These are phyloP conservation scores for Corydoras maculifer DNA, from an alignment of 2,113 vertebrate species.

Conservation along the genomic window DNA sequence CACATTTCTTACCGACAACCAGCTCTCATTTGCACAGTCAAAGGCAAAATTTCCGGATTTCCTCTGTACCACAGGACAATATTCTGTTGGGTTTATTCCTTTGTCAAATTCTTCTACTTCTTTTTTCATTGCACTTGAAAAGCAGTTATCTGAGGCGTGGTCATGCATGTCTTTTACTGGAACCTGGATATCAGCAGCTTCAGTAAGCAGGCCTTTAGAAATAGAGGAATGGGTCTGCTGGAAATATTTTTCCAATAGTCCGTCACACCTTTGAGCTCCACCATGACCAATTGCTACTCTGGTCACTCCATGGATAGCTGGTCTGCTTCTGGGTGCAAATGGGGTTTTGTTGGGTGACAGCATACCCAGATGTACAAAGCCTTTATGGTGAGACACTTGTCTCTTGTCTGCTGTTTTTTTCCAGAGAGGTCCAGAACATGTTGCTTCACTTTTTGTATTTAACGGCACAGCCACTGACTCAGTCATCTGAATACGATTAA, in stretches of 20 bases:
- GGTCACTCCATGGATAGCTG: constrained; percentile 15
- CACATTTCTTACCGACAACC: constrained; percentile 20
- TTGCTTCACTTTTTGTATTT: constrained; percentile 9
- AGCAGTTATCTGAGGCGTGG: neutral
- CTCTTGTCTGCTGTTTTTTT: constrained; percentile 15
- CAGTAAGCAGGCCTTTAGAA: neutral
- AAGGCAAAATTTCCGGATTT: neutral
- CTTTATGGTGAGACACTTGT: neutral
- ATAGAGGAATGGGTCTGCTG: neutral
- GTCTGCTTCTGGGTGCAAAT: constrained; percentile 2
- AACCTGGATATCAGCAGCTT: neutral
- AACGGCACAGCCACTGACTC: constrained; percentile 2
- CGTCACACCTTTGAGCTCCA: neutral
- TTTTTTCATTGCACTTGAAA: constrained; percentile 5
- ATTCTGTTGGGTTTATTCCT: neutral
- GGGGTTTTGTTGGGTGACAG: constrained; percentile 2
- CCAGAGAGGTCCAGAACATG: neutral
- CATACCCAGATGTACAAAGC: neutral
- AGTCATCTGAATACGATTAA: neutral
- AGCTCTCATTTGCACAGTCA: neutral
- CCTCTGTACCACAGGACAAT: neutral
- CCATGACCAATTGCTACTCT: constrained; percentile 5
- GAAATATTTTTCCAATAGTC: constrained; percentile 4
- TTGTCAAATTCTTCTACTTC: neutral
- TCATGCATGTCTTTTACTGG: neutral